Evolutionary conservation across 2,888 invertebrate genomes (phyloP).

Genomic region (Drosophila longiperda): DNA sequence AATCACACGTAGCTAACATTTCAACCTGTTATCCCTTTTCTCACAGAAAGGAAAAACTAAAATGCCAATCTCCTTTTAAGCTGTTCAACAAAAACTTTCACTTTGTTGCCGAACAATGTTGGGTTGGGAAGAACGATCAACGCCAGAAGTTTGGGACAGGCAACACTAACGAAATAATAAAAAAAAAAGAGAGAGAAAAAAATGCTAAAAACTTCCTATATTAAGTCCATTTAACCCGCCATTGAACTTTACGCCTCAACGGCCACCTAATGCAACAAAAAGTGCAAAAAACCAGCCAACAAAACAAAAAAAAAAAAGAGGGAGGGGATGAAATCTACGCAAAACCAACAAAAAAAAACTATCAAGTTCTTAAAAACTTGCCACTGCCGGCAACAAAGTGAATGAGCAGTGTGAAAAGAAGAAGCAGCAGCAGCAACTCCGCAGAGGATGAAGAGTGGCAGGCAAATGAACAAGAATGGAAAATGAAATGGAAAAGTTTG

Average conservation of each 20-base stretch:
- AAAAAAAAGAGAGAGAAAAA: constrained; percentile 25
- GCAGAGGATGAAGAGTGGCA: constrained; percentile 13
- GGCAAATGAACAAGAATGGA: constrained; percentile 69
- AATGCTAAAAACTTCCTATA: constrained; percentile 76
- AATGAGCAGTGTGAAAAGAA: constrained; percentile 41
- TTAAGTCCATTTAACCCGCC: constrained; percentile 82
- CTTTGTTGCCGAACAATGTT: constrained; percentile 56
- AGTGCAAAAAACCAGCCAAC: constrained; percentile 17
- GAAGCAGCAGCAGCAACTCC: constrained; percentile 15
- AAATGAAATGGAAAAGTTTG: constrained; percentile 79
- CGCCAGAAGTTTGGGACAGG: constrained; percentile 58
- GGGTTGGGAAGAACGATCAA: constrained; percentile 59
- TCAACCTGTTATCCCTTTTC: constrained; percentile 54
- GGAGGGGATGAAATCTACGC: constrained; percentile 43
- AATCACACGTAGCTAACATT: constrained; percentile 33
- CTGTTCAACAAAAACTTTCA: constrained; percentile 71
- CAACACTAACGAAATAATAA: constrained; percentile 47
- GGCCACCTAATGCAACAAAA: constrained; percentile 70
- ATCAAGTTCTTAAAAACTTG: constrained; percentile 72
- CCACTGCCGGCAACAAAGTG: constrained; percentile 55
- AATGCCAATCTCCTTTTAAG: constrained; percentile 74
- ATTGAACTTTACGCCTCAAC: constrained; percentile 81
- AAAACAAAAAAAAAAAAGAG: constrained; percentile 4
- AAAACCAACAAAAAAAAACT: constrained; percentile 57
- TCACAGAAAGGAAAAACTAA: constrained; percentile 6